Percentiles rank a stretch among this genome's conserved stretches.
phyloP scores from a whole-genome alignment of 35 echinoderm and acorn worm species.

The Diadema setosum region DNA sequence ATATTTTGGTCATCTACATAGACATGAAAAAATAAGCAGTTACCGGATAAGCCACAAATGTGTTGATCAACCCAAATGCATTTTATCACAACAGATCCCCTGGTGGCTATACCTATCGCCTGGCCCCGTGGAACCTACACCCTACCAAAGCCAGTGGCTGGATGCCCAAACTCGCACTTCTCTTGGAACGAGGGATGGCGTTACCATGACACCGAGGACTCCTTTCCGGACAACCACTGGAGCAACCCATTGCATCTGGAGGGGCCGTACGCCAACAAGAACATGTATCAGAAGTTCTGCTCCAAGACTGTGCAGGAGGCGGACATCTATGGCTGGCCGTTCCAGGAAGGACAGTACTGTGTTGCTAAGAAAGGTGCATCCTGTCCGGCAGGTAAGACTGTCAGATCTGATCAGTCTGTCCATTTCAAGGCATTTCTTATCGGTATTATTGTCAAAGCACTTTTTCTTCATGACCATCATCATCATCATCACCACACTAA shows the following conservation, averaged over 20 bases:
- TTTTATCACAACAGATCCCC: neutral
- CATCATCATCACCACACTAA: too few species aligned
- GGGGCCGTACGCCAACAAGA: neutral
- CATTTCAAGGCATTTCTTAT: neutral
- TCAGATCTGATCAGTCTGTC: neutral
- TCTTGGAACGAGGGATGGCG: conserved; percentile 24
- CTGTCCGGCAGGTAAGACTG: conserved; percentile 12
- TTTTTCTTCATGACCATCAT: too few species aligned
- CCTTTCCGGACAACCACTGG: neutral
- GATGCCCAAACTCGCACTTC: conserved; percentile 27
- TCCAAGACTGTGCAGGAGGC: neutral
- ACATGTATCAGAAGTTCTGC: conserved; percentile 14
- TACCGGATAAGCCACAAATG: neutral
- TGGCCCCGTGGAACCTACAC: conserved; percentile 70
- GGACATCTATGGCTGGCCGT: neutral
- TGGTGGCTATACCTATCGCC: neutral
- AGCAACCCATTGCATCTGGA: neutral
- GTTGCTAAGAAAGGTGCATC: conserved; percentile 27
- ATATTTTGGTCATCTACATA: neutral
- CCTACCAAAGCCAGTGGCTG: conserved; percentile 18
- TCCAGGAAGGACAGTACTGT: conserved; percentile 37
- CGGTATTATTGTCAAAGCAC: neutral
- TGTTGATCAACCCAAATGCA: neutral
- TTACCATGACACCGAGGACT: conserved; percentile 57
- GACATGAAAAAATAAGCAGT: neutral